These are phyloP conservation scores for Coptotermes formosanus DNA, from an alignment of 1,140 invertebrate species.

Conservation along the genomic window DNA sequence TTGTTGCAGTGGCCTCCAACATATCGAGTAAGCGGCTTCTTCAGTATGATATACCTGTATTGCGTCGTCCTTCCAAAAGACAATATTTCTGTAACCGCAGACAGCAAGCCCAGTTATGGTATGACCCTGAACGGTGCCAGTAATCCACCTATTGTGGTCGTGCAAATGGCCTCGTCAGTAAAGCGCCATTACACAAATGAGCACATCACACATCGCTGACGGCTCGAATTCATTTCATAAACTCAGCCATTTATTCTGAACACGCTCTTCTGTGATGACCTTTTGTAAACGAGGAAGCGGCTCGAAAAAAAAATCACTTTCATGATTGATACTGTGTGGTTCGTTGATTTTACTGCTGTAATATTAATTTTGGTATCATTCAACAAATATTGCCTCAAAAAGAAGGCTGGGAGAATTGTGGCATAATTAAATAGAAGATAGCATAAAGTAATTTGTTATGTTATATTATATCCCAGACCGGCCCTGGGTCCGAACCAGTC, in stretches of 20 bases:
- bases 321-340: neutral
- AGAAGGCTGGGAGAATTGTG: neutral
- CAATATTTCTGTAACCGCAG: too few species aligned
- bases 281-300: neutral
- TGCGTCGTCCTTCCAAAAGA: too few species aligned
- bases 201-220: neutral
- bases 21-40: too few species aligned
- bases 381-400: neutral
- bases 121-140: too few species aligned
- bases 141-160: neutral
- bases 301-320: neutral
- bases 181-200: slow-evolving; percentile 5
- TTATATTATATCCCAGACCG: too few species aligned
- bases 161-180: neutral
- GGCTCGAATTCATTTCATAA: neutral
- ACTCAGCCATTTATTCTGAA: neutral
- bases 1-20: too few species aligned
- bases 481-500: too few species aligned
- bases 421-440: neutral
- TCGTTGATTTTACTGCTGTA: neutral
- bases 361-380: neutral
- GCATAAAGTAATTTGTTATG: neutral
- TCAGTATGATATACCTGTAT: too few species aligned
- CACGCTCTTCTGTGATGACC: neutral
- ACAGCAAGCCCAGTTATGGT: too few species aligned